Evolutionary conservation across 1,140 invertebrate genomes (phyloP).

Genomic region (Sarcophaga peregrina): DNA sequence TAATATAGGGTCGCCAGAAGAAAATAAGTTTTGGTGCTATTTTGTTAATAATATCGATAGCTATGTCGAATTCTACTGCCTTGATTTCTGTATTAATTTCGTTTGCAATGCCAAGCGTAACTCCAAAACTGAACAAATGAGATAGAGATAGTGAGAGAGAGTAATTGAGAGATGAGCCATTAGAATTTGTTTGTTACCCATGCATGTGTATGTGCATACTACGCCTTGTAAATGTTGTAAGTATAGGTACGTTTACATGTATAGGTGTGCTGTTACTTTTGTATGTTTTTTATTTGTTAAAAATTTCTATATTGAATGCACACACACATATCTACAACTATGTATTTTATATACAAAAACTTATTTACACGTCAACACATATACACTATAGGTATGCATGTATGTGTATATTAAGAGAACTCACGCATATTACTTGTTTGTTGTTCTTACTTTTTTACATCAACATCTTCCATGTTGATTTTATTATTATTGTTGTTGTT

Average conservation of each 20-base stretch:
- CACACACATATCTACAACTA: background rate
- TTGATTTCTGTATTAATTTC: too few species aligned
- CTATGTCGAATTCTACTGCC: too few species aligned
- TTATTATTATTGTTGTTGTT: slow-evolving; percentile 5
- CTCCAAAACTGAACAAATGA: background rate
- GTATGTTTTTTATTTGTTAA: slow-evolving; percentile 9
- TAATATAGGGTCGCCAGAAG: too few species aligned
- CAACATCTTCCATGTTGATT: background rate
- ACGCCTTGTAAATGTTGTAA: background rate
- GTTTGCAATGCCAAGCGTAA: too few species aligned
- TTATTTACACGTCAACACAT: background rate
- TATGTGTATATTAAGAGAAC: background rate
- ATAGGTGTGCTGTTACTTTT: background rate
- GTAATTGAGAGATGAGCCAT: background rate
- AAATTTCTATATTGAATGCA: background rate
- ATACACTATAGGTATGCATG: background rate
- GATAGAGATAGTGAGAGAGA: background rate
- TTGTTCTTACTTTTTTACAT: background rate
- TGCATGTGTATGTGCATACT: background rate
- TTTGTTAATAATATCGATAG: too few species aligned
- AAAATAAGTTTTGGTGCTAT: too few species aligned
- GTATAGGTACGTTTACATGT: too few species aligned
- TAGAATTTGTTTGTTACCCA: background rate
- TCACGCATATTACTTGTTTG: background rate
- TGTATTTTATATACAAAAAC: background rate